A percentile compares a stretch with the other conserved stretches of the same genome.
Evolutionary conservation across 1,140 invertebrate species (phyloP).

Genomic region (Galendromus occidentalis): DNA sequence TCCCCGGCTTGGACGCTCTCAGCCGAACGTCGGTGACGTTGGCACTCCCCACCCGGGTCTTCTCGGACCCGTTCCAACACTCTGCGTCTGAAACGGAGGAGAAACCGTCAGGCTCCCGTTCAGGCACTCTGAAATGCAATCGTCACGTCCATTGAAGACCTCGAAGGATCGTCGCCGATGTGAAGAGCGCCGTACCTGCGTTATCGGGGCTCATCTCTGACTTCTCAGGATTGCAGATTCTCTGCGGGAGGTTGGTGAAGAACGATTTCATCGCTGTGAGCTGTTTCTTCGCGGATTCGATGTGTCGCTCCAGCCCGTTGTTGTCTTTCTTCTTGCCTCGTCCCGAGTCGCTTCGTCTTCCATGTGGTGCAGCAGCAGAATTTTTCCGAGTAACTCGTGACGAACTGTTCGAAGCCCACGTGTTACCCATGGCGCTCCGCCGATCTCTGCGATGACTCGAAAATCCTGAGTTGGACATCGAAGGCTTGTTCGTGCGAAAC

Average conservation of each 20-base stretch:
- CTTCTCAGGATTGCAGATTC: background rate
- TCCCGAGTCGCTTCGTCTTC: background rate
- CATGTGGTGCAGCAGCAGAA: background rate
- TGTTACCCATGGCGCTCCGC: background rate
- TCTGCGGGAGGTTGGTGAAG: slow-evolving; percentile 2
- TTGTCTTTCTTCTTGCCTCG: background rate
- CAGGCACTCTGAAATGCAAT: too few relatives aligned
- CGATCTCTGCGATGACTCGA: background rate
- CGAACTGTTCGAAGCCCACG: background rate
- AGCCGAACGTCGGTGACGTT: background rate
- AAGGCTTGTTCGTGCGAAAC: background rate
- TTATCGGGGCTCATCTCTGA: too few relatives aligned
- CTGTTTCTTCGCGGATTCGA: slow-evolving; percentile 5
- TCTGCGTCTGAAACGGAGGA: background rate
- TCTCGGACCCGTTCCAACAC: slow-evolving; percentile 7
- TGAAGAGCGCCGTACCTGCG: too few relatives aligned
- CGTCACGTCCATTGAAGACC: too few relatives aligned
- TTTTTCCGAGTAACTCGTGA: background rate
- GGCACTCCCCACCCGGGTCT: background rate
- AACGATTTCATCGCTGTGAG: background rate
- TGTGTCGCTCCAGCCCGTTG: background rate
- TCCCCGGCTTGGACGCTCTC: background rate
- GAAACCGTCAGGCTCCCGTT: too few relatives aligned
- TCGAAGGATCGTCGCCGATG: too few relatives aligned
- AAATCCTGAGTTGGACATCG: background rate